A percentile compares a stretch with the other conserved stretches of the same genome.
phyloP scores from a whole-genome alignment of 2,888 invertebrate genomes.

The Pristionchus japonicus region DNA sequence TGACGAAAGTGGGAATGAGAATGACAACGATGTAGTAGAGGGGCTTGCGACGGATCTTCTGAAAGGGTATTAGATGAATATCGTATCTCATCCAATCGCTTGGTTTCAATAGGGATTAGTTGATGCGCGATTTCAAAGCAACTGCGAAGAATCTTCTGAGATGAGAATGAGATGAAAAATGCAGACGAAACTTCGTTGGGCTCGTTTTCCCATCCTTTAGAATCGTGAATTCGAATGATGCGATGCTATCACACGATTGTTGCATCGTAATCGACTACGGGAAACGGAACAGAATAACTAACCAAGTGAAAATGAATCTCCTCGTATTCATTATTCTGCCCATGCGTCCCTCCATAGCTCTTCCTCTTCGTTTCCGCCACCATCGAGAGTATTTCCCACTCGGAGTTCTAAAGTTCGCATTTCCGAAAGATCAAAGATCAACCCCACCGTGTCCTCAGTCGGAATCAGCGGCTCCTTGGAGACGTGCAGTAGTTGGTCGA shows the following conservation, averaged over 20 bases:
- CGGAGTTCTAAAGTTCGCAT: constrained; percentile 52
- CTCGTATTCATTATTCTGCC: constrained; percentile 62
- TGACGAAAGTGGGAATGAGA: constrained; percentile 62
- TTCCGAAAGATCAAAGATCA: background rate
- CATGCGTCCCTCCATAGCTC: constrained; percentile 59
- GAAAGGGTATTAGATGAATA: background rate
- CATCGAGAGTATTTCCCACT: constrained; percentile 65
- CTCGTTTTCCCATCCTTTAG: background rate
- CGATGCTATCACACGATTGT: background rate
- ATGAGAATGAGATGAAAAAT: background rate
- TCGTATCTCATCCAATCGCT: too few species aligned
- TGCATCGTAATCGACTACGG: too few species aligned
- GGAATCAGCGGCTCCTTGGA: constrained; percentile 50
- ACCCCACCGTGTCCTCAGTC: constrained; percentile 56
- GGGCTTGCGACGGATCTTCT: constrained; percentile 61
- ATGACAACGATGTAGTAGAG: constrained; percentile 66
- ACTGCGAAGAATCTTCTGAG: too few species aligned
- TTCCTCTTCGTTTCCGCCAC: constrained; percentile 60
- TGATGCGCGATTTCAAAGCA: too few species aligned
- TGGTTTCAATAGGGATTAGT: too few species aligned
- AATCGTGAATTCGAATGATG: background rate
- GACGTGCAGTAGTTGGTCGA: constrained; percentile 40
- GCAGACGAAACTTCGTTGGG: background rate
- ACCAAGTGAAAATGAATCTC: constrained; percentile 65
- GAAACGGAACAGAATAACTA: background rate